Conservation (phyloP, 2,797 vertebrate genomes). For the Nothura maculosa region DNA sequence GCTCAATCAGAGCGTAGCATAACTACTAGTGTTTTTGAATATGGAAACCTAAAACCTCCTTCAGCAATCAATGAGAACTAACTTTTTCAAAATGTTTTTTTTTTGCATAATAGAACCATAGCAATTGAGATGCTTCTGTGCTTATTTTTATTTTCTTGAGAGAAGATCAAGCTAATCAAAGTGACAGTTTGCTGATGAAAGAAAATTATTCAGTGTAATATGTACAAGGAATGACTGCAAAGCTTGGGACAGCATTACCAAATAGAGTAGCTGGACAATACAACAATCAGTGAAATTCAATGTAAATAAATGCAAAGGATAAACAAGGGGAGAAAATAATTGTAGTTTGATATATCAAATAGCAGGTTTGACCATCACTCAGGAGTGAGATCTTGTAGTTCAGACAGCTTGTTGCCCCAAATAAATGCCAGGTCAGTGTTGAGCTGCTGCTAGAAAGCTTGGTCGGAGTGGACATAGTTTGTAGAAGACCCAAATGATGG, state of each 20-base stretch:
- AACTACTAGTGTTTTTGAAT: neutral
- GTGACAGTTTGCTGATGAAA: neutral
- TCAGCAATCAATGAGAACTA: neutral
- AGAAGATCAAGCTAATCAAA: neutral
- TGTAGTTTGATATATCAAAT: neutral
- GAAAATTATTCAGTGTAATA: neutral
- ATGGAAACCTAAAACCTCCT: neutral
- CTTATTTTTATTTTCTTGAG: neutral
- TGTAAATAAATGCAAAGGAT: neutral
- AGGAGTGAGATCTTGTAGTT: neutral
- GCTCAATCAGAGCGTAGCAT: neutral
- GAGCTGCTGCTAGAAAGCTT: neutral
- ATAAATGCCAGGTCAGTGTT: neutral
- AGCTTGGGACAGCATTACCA: neutral
- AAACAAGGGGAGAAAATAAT: neutral
- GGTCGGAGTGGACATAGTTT: neutral
- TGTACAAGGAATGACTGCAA: neutral
- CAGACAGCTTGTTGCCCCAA: neutral
- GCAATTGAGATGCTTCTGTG: neutral
- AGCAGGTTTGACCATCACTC: neutral
- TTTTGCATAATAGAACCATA: neutral
- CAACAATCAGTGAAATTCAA: neutral
- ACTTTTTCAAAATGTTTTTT: neutral
- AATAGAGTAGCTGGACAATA: neutral
- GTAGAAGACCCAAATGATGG: neutral